These are phyloP conservation scores for Latrodectus geometricus DNA, from an alignment of 1,140 invertebrate genomes.

Conservation along the genomic window DNA sequence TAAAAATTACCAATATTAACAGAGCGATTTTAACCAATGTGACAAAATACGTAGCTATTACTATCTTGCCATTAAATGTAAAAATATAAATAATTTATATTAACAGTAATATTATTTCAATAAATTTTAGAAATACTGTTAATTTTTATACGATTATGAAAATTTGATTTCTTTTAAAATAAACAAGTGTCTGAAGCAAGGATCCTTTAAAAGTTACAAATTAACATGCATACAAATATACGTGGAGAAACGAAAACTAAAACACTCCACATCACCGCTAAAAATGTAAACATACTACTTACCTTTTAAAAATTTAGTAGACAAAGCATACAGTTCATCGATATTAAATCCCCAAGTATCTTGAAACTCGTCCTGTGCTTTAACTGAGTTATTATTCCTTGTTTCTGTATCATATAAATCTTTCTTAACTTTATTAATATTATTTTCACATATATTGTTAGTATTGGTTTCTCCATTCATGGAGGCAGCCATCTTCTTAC, in stretches of 20 bases:
- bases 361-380: constrained; percentile 17
- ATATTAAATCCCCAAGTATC: constrained; percentile 58
- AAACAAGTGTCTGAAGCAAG: neutral
- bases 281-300: constrained; percentile 14
- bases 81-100: neutral
- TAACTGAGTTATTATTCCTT: neutral
- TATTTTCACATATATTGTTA: constrained; percentile 16
- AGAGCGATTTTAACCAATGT: no score
- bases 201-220: neutral
- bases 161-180: neutral
- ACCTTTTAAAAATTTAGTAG: constrained; percentile 64
- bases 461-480: constrained; percentile 2
- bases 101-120: neutral
- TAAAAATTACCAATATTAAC: no score
- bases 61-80: neutral
- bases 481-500: constrained; percentile 36
- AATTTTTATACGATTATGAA: neutral
- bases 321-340: constrained; percentile 52
- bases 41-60: no score
- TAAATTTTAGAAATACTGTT: neutral
- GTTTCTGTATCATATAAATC: neutral
- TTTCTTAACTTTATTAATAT: neutral
- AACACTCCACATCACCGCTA: constrained; percentile 38
- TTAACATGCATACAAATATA: neutral
- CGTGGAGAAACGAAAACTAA: neutral